Conservation (phyloP, 2,113 vertebrate species). For the Megaceryle torquata region DNA sequence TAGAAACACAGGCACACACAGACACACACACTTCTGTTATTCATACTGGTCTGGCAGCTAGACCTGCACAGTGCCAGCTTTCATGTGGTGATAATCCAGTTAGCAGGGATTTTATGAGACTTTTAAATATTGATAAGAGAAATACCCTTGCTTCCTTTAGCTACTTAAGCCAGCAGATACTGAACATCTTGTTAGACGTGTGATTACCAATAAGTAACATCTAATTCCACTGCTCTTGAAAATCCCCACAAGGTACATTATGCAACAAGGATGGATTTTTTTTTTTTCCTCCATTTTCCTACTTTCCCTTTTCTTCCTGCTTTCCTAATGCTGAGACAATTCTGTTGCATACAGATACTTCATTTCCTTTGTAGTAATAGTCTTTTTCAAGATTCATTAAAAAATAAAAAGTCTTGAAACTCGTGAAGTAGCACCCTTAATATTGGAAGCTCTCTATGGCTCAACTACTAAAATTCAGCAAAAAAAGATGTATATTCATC, state of each 20-base stretch:
- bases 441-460: not conserved
- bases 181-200: conserved; percentile 22
- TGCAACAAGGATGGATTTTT: not conserved
- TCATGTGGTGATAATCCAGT: conserved; percentile 12
- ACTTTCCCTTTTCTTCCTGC: not conserved
- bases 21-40: not conserved
- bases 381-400: not conserved
- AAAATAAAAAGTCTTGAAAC: not conserved
- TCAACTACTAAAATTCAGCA: not conserved
- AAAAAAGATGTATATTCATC: not conserved
- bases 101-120: not conserved
- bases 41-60: not conserved
- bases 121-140: conserved; percentile 3
- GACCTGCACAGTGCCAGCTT: not conserved
- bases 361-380: not conserved
- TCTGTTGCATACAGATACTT: not conserved
- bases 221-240: conserved; percentile 23
- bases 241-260: not conserved
- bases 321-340: not conserved
- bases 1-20: not conserved
- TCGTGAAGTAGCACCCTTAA: not conserved
- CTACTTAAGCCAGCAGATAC: not conserved
- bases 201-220: conserved; percentile 25
- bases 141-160: not conserved
- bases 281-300: not conserved